Percentiles rank a stretch among this genome's conserved stretches.
phyloP scores from a whole-genome alignment of 2,113 vertebrate genomes.

The Rallus limicola region DNA sequence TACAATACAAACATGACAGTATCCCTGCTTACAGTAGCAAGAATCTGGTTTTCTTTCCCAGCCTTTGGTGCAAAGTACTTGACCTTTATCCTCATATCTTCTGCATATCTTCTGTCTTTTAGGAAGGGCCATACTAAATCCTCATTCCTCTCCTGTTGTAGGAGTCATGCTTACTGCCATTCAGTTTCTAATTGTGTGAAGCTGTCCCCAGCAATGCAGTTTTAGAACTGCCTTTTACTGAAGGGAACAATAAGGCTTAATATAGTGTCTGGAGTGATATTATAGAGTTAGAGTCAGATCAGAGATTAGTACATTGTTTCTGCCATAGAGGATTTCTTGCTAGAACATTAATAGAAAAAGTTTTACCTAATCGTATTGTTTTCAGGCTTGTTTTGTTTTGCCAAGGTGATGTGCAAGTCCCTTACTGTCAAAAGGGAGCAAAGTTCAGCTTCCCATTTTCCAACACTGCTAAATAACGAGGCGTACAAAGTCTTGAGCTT shows the following conservation, averaged over 20 bases:
- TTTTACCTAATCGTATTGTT: conserved; percentile 61
- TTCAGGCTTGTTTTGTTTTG: conserved; percentile 48
- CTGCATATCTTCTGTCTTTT: background rate
- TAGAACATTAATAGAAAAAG: conserved; percentile 51
- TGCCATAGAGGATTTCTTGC: conserved; percentile 32
- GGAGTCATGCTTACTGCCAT: background rate
- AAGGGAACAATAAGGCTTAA: conserved; percentile 62
- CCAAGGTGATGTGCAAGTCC: conserved; percentile 6
- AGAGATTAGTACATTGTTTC: conserved; percentile 62
- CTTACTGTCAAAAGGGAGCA: conserved; percentile 33
- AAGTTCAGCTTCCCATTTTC: conserved; percentile 41
- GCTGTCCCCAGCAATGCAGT: background rate
- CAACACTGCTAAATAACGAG: background rate
- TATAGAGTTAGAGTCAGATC: conserved; percentile 1
- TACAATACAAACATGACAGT: background rate
- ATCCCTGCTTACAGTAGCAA: background rate
- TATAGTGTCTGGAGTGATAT: conserved; percentile 50
- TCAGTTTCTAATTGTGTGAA: background rate
- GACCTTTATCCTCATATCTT: conserved; percentile 22
- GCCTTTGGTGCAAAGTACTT: conserved; percentile 17
- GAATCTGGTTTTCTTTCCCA: conserved; percentile 1
- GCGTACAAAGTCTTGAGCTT: background rate
- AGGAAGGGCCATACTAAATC: background rate
- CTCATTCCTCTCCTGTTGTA: background rate
- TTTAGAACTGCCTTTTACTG: conserved; percentile 2